A percentile compares a stretch with the other conserved stretches of the same genome.
Conservation (phyloP, 2,888 invertebrate genomes). For the Nomada hirtipes region DNA sequence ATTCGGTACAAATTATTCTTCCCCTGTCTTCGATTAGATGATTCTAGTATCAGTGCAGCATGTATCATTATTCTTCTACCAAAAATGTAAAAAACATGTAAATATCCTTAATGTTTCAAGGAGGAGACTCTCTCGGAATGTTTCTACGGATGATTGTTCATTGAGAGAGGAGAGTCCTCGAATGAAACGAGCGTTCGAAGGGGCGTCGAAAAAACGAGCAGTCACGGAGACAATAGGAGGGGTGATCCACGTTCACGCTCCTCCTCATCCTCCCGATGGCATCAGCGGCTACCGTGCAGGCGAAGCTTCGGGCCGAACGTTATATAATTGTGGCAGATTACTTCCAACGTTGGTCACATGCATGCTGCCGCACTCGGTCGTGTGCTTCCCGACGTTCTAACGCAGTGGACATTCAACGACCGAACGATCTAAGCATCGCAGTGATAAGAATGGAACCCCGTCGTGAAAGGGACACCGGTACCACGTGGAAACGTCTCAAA, state of each 20-base stretch:
- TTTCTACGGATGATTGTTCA: background rate
- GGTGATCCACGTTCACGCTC: slow-evolving; percentile 37
- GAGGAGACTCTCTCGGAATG: background rate
- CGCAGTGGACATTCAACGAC: slow-evolving; percentile 69
- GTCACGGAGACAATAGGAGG: slow-evolving; percentile 48
- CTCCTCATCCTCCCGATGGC: slow-evolving; percentile 46
- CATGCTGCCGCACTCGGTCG: slow-evolving; percentile 53
- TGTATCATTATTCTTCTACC: background rate
- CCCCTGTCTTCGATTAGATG: background rate
- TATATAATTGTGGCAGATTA: slow-evolving; percentile 74
- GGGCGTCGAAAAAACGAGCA: slow-evolving; percentile 16
- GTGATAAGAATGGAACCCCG: slow-evolving; percentile 46
- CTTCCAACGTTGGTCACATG: slow-evolving; percentile 71
- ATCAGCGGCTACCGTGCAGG: slow-evolving; percentile 26
- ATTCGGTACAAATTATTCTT: slow-evolving; percentile 19
- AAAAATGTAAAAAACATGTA: background rate
- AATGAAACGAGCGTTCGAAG: background rate
- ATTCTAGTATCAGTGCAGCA: background rate
- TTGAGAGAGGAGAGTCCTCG: background rate
- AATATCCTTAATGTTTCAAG: background rate
- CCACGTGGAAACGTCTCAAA: slow-evolving; percentile 69
- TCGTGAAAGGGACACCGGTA: slow-evolving; percentile 21
- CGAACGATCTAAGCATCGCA: slow-evolving; percentile 55
- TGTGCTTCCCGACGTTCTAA: slow-evolving; percentile 49
- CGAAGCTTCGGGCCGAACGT: slow-evolving; percentile 52